These are phyloP conservation scores for Phyllotreta cruciferae DNA, from an alignment of 2,888 invertebrate species.

Conservation along the genomic window DNA sequence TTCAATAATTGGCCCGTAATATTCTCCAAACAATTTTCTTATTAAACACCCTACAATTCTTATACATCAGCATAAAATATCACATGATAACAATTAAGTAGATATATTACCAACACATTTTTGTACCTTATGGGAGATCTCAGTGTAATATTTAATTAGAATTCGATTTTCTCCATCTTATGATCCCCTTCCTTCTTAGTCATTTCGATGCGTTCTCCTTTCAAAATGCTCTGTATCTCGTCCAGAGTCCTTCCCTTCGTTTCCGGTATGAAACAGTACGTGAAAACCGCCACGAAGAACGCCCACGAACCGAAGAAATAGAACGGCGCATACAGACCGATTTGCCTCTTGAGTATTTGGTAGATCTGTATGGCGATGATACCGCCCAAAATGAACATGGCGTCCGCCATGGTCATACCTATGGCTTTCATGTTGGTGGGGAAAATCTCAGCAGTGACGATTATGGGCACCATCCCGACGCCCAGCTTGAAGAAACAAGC, in stretches of 20 bases:
- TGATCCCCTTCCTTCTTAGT: background rate
- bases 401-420: slow-evolving; percentile 57
- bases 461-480: slow-evolving; percentile 56
- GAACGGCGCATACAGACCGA: slow-evolving; percentile 54
- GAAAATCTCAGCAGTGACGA: slow-evolving; percentile 57
- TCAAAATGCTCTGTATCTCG: slow-evolving; percentile 55
- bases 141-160: too few relatives aligned
- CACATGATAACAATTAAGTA: too few relatives aligned
- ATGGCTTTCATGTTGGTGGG: slow-evolving; percentile 57
- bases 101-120: too few relatives aligned
- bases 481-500: slow-evolving; percentile 55
- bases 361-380: slow-evolving; percentile 53
- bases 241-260: slow-evolving; percentile 56
- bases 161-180: background rate
- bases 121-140: too few relatives aligned
- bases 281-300: slow-evolving; percentile 52
- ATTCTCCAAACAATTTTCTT: too few relatives aligned
- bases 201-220: slow-evolving; percentile 42
- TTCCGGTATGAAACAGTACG: slow-evolving; percentile 53
- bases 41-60: too few relatives aligned
- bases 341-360: slow-evolving; percentile 46
- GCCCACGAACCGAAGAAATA: slow-evolving; percentile 53
- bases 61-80: too few relatives aligned
- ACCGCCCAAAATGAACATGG: slow-evolving; percentile 53
- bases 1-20: too few relatives aligned